Conservation (phyloP, 1,140 invertebrate genomes). For the Solen grandis region DNA sequence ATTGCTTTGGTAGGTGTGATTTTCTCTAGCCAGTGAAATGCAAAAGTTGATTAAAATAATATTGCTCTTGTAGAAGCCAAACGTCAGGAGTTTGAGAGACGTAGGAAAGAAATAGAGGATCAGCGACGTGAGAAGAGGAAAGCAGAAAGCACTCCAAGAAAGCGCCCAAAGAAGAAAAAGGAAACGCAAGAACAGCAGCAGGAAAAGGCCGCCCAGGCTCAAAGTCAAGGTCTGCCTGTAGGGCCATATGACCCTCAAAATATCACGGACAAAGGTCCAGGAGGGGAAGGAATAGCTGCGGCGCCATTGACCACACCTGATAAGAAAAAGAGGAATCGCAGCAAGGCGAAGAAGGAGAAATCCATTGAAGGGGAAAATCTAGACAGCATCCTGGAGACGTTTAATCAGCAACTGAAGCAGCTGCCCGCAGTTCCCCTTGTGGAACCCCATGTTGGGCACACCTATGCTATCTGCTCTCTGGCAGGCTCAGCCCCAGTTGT, state of each 20-base stretch:
- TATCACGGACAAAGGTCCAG: slow-evolving; percentile 21
- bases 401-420: slow-evolving; percentile 91
- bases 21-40: no score
- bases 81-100: slow-evolving; percentile 73
- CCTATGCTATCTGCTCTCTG: slow-evolving; percentile 89
- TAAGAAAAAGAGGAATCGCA: slow-evolving; percentile 50
- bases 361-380: slow-evolving; percentile 87
- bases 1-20: no score
- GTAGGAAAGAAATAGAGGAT: slow-evolving; percentile 72
- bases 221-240: slow-evolving; percentile 8
- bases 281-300: background rate
- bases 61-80: slow-evolving; percentile 66
- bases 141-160: slow-evolving; percentile 61
- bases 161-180: slow-evolving; percentile 62
- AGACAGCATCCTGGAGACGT: slow-evolving; percentile 92
- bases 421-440: slow-evolving; percentile 92
- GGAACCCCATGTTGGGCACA: slow-evolving; percentile 92
- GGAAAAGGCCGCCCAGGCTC: background rate
- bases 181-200: slow-evolving; percentile 16
- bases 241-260: slow-evolving; percentile 28
- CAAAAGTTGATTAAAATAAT: no score
- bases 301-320: slow-evolving; percentile 8
- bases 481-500: slow-evolving; percentile 84
- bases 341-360: slow-evolving; percentile 62
- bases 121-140: slow-evolving; percentile 69